These are phyloP conservation scores for Orientallactaga sibirica DNA, from an alignment of 2,797 vertebrate genomes.

Conservation along the genomic window DNA sequence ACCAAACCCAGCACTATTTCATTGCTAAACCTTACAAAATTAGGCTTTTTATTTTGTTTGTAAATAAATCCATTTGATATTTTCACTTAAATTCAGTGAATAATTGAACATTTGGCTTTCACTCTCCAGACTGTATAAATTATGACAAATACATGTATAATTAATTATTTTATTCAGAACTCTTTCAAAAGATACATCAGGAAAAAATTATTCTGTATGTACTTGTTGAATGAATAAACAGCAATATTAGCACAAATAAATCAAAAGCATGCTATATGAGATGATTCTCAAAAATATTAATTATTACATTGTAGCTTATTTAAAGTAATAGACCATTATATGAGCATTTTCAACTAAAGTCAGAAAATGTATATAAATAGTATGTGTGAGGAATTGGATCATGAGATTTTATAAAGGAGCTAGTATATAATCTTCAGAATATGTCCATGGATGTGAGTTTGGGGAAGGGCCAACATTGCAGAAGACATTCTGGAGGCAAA, in stretches of 20 bases:
- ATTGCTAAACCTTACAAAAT: background rate
- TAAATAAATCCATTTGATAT: background rate
- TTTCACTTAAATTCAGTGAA: background rate
- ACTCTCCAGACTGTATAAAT: background rate
- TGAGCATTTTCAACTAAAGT: background rate
- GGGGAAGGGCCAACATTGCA: background rate
- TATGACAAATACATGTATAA: background rate
- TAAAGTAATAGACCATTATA: background rate
- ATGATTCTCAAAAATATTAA: background rate
- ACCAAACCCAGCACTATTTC: background rate
- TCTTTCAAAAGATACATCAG: background rate
- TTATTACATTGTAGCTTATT: background rate
- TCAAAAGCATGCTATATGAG: background rate
- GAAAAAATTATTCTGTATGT: background rate
- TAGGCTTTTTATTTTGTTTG: background rate
- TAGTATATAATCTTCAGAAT: background rate
- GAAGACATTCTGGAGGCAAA: background rate
- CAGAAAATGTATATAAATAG: background rate
- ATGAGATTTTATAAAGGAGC: background rate
- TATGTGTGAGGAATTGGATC: background rate
- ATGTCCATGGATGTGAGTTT: background rate
- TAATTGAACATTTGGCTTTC: background rate
- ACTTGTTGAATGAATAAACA: background rate
- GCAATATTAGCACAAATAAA: background rate
- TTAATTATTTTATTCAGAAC: background rate